phyloP scores from a whole-genome alignment of 2,888 invertebrate genomes.

The Ferrisia virgata region DNA sequence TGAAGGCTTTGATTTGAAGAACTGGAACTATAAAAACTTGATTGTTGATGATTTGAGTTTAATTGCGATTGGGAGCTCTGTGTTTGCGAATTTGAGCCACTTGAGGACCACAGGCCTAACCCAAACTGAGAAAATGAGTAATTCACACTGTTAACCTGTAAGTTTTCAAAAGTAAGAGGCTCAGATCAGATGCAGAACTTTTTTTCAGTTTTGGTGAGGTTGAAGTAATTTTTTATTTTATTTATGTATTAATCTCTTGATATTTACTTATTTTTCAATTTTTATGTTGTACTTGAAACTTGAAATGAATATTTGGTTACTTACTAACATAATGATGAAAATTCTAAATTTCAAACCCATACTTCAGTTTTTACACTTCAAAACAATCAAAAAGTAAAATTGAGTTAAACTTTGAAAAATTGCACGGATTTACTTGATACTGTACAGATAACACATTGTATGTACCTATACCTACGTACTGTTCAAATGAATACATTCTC shows the following conservation, averaged over 20 bases:
- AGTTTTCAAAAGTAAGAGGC: no score
- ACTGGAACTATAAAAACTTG: background rate
- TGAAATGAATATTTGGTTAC: background rate
- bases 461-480: background rate
- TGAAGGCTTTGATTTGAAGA: background rate
- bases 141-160: background rate
- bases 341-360: background rate
- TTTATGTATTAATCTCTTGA: no score
- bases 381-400: no score
- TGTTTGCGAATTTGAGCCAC: background rate
- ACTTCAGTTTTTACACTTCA: background rate
- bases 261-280: no score
- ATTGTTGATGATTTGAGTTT: background rate
- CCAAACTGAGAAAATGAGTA: background rate
- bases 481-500: background rate
- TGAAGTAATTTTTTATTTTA: no score
- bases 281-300: no score
- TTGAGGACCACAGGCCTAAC: background rate
- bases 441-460: no score
- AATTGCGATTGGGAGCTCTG: background rate
- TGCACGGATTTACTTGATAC: no score
- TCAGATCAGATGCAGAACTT: no score
- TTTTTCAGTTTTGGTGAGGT: no score
- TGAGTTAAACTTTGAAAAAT: no score
- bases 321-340: background rate